phyloP scores from a whole-genome alignment of 2,113 vertebrate genomes.

The Benitochromis conjunctus region DNA sequence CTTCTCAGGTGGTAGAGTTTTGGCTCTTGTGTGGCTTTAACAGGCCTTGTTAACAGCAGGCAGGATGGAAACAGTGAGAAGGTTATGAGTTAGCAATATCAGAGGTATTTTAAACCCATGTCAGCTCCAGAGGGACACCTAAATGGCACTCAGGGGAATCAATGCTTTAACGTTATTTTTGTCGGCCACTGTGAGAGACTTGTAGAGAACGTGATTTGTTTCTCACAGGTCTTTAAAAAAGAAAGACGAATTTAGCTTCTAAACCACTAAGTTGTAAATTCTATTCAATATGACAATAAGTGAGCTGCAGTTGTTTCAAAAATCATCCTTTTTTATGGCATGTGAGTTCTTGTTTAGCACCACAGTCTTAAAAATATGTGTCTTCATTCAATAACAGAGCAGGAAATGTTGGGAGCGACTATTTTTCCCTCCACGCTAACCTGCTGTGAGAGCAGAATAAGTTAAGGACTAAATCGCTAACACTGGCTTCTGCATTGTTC shows the following conservation, averaged over 20 bases:
- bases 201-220: constrained; percentile 13
- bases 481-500: not conserved
- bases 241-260: not conserved
- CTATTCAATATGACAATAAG: not conserved
- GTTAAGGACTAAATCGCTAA: constrained; percentile 9
- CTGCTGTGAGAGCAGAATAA: constrained; percentile 25
- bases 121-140: constrained; percentile 2
- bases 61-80: not conserved
- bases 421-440: not conserved
- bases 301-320: not conserved
- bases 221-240: not conserved
- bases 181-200: not conserved
- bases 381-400: not conserved
- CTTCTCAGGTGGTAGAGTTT: not conserved
- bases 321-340: not conserved
- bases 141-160: constrained; percentile 40
- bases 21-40: not conserved
- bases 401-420: not conserved
- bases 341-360: not conserved
- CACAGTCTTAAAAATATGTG: not conserved
- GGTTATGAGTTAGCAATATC: constrained; percentile 4
- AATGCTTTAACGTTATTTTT: constrained; percentile 21
- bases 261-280: not conserved
- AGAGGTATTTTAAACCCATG: not conserved
- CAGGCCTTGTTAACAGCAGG: not conserved